Evolutionary conservation across 1,140 invertebrate species (phyloP).

Genomic region (Drosophila ogumai): DNA sequence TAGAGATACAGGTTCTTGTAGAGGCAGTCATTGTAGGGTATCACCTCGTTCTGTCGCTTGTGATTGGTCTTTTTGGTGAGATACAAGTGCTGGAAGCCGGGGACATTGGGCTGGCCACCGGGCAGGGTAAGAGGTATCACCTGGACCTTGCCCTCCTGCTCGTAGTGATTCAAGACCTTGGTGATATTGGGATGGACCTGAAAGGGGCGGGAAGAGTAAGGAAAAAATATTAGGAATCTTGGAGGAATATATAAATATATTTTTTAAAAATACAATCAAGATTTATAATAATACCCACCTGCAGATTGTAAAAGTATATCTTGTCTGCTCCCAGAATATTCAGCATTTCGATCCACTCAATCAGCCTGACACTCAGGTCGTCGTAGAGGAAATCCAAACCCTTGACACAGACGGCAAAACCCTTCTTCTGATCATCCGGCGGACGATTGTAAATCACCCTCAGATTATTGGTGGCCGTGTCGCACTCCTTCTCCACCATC

Average conservation of each 20-base stretch:
- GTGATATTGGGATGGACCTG: constrained; percentile 95
- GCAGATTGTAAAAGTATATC: constrained; percentile 96
- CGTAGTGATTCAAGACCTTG: constrained; percentile 94
- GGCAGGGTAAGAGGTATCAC: constrained; percentile 95
- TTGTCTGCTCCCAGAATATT: constrained; percentile 95
- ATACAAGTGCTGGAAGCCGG: constrained; percentile 94
- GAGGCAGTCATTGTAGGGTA: constrained; percentile 98
- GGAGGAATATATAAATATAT: no score
- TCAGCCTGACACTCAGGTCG: constrained; percentile 93
- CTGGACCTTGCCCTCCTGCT: constrained; percentile 90
- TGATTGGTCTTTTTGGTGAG: constrained; percentile 95
- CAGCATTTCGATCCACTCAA: constrained; percentile 98
- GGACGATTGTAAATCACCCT: constrained; percentile 93
- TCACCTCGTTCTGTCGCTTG: constrained; percentile 97
- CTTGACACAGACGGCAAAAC: constrained; percentile 98
- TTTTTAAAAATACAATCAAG: no score
- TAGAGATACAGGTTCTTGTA: constrained; percentile 97
- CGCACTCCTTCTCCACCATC: constrained; percentile 93
- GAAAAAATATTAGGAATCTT: no score
- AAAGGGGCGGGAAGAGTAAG: fast-evolving
- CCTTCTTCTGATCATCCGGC: constrained; percentile 88
- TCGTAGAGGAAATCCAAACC: constrained; percentile 96
- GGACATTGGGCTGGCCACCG: constrained; percentile 95
- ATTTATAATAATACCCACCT: constrained; percentile 65
- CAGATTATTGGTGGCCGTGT: constrained; percentile 94